These are phyloP conservation scores for Scaptomyza tumidula DNA, from an alignment of 2,888 invertebrate species.

Conservation along the genomic window DNA sequence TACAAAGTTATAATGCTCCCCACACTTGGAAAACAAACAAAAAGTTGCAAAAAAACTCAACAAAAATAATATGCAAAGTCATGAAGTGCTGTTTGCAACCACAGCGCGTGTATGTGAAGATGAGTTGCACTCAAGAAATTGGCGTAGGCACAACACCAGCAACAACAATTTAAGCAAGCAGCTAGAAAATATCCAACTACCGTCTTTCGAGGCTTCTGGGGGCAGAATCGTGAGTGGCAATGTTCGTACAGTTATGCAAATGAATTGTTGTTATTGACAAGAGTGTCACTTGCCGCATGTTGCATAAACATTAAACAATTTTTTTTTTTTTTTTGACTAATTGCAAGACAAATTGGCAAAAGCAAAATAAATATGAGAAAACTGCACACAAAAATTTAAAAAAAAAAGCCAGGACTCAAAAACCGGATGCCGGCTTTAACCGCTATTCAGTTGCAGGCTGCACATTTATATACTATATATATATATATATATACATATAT, in stretches of 20 bases:
- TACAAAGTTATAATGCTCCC: slow-evolving; percentile 44
- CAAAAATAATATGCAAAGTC: slow-evolving; percentile 67
- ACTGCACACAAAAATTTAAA: slow-evolving; percentile 13
- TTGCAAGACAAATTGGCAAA: slow-evolving; percentile 70
- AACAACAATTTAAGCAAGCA: slow-evolving; percentile 24
- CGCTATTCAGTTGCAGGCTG: slow-evolving; percentile 53
- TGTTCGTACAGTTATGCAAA: slow-evolving; percentile 70
- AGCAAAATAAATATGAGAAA: slow-evolving; percentile 29
- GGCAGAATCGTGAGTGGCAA: slow-evolving; percentile 60
- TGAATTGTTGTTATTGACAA: slow-evolving; percentile 71
- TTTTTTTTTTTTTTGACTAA: slow-evolving; percentile 64
- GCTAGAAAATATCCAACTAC: slow-evolving; percentile 6
- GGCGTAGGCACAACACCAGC: slow-evolving; percentile 44
- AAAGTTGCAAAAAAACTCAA: slow-evolving; percentile 10
- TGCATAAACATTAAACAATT: slow-evolving; percentile 76
- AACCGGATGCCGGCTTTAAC: slow-evolving; percentile 21
- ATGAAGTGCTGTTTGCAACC: slow-evolving; percentile 54
- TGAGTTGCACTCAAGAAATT: slow-evolving; percentile 69
- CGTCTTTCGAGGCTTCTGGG: slow-evolving; percentile 25
- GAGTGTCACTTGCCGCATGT: slow-evolving; percentile 72
- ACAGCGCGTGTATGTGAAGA: slow-evolving; percentile 62
- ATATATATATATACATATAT: slow-evolving; percentile 12
- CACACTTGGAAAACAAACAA: slow-evolving; percentile 19
- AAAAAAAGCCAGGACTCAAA: slow-evolving; percentile 1
- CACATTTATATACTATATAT: slow-evolving; percentile 15